Evolutionary conservation across 2,888 invertebrate genomes (phyloP).

Genomic region (Phytoseiulus persimilis): DNA sequence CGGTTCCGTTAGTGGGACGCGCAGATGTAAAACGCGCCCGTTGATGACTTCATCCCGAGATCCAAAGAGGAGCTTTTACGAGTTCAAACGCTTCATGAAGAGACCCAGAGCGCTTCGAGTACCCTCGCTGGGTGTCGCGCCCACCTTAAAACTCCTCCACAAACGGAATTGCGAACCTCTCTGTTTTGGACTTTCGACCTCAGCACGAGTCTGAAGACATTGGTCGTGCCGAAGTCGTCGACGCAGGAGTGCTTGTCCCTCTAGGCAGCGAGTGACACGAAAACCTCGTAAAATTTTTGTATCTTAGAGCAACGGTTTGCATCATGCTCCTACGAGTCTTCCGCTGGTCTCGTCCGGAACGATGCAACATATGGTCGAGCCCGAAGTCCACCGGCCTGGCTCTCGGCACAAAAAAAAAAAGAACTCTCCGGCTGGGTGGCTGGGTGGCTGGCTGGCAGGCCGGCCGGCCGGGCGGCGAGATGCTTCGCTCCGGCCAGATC

Average conservation of each 20-base stretch:
- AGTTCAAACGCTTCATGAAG: not conserved
- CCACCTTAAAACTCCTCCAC: not conserved
- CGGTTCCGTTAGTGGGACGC: not conserved
- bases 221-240: conserved; percentile 7
- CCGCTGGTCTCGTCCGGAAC: conserved; percentile 37
- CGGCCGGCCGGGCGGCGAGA: not conserved
- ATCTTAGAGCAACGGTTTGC: conserved; percentile 15
- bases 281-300: conserved; percentile 35
- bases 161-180: not conserved
- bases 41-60: not conserved
- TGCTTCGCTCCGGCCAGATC: not conserved
- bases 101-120: not conserved
- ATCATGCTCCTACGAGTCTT: conserved; percentile 33
- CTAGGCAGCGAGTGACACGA: conserved; percentile 5
- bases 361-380: conserved; percentile 27
- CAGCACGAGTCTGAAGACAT: not conserved
- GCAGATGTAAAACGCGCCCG: not conserved
- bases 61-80: not conserved
- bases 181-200: not conserved
- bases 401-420: not conserved
- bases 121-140: not conserved
- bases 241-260: not conserved
- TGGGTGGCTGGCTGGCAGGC: too few relatives aligned
- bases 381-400: not conserved
- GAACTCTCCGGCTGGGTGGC: not conserved